Base-by-base conservation (phyloP, 2,113 vertebrate genomes). In the Pyxicephalus adspersus region DNA sequence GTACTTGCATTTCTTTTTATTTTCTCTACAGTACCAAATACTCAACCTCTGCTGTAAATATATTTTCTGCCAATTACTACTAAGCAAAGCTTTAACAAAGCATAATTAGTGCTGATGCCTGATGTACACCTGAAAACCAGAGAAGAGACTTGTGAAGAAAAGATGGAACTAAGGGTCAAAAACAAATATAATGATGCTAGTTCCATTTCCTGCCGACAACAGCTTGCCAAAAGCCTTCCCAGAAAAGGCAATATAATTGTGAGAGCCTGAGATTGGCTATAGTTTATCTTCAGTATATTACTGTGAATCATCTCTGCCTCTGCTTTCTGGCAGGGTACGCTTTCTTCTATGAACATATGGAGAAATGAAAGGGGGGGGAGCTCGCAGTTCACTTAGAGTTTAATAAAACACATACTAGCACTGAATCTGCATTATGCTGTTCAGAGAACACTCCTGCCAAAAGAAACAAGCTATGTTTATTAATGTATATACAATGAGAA, bases 391-490 rank as follows among this genome's bases (percentile, higher is more conserved):
- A 77, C 23, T 64, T 64, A 29, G 60, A 77, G 75, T 77, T 64
- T 77, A 77, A 52, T 77, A 77, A 77, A 77, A 77, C 75, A 77
- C 60, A 64, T 29, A 65, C 45, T 38, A 64, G 52, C 75, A 65
- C 38, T 22, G 26, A 45, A 18, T 17, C 38, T 77, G 58, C 18
- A 52, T 31, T 74, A 20, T 74, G 54, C 71, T 58, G 13, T 5
- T 58, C 38, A 52, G 22, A 50, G 18, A 51, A 22, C 50, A 51
- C 15, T 28, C 9, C 34, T 64, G 74, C 57, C 76, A 78, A 78
- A 57, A 34, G 29, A 66, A 34, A 74, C 71, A 9, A 18, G 71
- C 29, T 58, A 17, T 78, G 76, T 66, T 57, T 78, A 67, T 78
- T 8, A 76, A 81, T 19, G 29, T 26, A 26, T 29, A 83, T 70